These are phyloP conservation scores for Avahi laniger DNA, from an alignment of 2,797 vertebrate species.

Conservation along the genomic window DNA sequence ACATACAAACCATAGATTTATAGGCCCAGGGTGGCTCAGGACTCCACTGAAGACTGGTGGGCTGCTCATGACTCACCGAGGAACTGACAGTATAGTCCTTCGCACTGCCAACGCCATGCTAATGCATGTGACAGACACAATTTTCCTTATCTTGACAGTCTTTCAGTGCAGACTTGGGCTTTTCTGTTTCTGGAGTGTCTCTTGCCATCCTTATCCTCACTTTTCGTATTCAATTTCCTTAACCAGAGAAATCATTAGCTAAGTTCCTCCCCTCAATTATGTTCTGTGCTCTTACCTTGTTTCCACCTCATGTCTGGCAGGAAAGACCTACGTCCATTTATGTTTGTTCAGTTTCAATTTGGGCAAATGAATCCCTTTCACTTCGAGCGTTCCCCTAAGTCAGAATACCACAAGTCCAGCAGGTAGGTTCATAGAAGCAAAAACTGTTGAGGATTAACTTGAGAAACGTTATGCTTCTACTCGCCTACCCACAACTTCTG, in stretches of 20 bases:
- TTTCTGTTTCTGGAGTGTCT: not conserved
- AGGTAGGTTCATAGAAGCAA: not conserved
- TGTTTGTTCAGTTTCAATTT: not conserved
- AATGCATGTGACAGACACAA: not conserved
- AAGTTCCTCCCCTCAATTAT: not conserved
- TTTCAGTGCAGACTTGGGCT: not conserved
- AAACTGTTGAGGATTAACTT: not conserved
- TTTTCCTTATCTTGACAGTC: not conserved
- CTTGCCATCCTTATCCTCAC: not conserved
- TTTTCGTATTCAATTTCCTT: not conserved
- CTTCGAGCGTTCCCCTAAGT: not conserved
- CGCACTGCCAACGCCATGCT: not conserved
- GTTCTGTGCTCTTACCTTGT: not conserved
- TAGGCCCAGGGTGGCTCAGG: not conserved
- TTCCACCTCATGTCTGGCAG: not conserved
- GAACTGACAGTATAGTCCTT: not conserved
- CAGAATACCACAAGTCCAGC: not conserved
- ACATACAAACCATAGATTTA: not conserved
- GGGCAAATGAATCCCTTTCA: not conserved
- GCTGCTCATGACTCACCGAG: not conserved
- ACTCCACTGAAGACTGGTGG: not conserved
- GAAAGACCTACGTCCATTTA: not conserved
- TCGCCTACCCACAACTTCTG: not conserved
- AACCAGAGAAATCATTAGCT: not conserved
- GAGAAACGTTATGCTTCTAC: not conserved